Base-by-base conservation (phyloP, 2,888 invertebrate species). In the Allophyes oxyacanthae region DNA sequence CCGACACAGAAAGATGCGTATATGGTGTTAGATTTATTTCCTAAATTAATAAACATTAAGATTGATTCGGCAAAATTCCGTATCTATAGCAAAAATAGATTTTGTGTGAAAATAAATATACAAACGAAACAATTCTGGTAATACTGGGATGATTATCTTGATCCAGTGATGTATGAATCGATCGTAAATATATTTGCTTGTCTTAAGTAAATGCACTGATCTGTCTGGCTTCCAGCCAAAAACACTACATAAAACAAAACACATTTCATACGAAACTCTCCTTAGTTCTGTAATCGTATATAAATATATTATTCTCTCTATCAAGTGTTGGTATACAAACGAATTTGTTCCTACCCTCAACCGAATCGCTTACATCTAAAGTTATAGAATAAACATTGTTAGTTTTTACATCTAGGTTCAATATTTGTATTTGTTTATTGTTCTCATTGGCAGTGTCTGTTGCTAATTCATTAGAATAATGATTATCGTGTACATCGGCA, bases 371-470 rank as follows among this genome's bases (percentile, higher is more conserved):
- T 79, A 92, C 88, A 74, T 93, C 93, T 88, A 94, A 82, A 46
- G 92, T 94, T 80, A 93, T 92, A 65, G 93, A 91, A 88, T 93
- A 92, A 38, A 93, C 92, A 83, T 88, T 91, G 77, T 93, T 93
- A 43, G 92, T 93, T 77, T 93, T 94, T 77, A 90, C 88, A 81
- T 94, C 94, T 91, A 94, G 75, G 76, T 94, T 94, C 69, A 94
- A 86, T 91, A 94, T 93, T 87, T 94, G 94, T 88, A 93, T 89
- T 73, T 92, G 92, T 83, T 92, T 93, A 91, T 92, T 92, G 87
- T 92, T 91, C 83, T 92, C 90, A 66, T 75, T 85, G 74, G 78
- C 84, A 78, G 83, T 82, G 34, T 68, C 76, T 72, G 79, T 75
- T 37, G 72, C 73, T 57, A 71, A 55, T 58, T 84, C 82, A 43